phyloP scores from a whole-genome alignment of 2,797 vertebrate species.

The Dendrocincla fuliginosa region DNA sequence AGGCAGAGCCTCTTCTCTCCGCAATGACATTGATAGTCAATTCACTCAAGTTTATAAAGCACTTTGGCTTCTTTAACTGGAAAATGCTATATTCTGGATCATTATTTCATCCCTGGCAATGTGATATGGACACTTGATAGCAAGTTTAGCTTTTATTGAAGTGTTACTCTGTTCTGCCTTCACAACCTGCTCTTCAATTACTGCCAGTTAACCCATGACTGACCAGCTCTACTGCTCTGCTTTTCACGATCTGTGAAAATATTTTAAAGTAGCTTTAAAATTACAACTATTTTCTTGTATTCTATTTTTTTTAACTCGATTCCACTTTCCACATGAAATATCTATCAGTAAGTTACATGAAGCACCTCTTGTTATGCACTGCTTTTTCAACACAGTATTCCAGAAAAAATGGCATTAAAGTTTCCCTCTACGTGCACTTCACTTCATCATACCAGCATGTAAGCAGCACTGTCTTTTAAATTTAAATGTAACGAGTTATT shows the following conservation, averaged over 20 bases:
- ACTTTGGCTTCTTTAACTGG: neutral
- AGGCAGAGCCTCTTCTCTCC: neutral
- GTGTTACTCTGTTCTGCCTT: neutral
- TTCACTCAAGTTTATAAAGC: neutral
- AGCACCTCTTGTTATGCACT: neutral
- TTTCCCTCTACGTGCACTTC: neutral
- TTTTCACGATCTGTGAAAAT: neutral
- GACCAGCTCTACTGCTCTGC: neutral
- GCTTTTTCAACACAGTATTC: neutral
- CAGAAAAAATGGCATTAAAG: neutral
- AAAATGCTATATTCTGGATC: neutral
- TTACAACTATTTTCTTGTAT: neutral
- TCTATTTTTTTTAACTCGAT: neutral
- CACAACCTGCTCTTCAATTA: neutral
- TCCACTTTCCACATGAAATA: neutral
- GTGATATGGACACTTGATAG: neutral
- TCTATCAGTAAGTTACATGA: neutral
- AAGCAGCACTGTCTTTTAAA: neutral
- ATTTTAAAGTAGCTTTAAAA: neutral
- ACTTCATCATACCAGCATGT: neutral
- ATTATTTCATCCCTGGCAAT: neutral
- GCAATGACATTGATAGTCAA: rapidly evolving
- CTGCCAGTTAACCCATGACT: neutral
- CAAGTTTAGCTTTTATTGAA: neutral
- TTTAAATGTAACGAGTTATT: neutral